Evolutionary conservation across 2,797 vertebrate species (phyloP).

Genomic region (Urosaurus nigricauda): DNA sequence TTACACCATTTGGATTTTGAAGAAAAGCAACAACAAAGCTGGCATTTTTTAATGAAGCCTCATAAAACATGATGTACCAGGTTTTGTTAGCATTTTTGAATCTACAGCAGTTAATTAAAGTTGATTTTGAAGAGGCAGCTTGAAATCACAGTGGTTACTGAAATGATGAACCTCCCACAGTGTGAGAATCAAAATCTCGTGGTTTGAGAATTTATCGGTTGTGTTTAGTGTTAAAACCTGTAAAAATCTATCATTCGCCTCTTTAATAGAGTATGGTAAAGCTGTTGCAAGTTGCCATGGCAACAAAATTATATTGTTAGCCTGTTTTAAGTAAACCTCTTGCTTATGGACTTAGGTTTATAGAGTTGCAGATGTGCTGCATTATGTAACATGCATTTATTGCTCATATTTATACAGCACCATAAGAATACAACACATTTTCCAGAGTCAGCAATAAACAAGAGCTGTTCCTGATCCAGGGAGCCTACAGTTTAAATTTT

Average conservation of each 20-base stretch:
- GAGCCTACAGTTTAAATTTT: not conserved
- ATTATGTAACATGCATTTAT: not conserved
- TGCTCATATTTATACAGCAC: not conserved
- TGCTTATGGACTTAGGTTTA: not conserved
- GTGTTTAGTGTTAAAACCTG: not conserved
- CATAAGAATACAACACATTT: not conserved
- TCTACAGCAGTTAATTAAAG: conserved; percentile 34
- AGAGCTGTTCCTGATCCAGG: not conserved
- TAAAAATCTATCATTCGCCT: conserved; percentile 19
- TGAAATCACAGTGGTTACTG: not conserved
- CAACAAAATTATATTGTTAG: conserved; percentile 64
- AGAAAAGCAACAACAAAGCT: conserved; percentile 46
- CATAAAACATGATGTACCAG: not conserved
- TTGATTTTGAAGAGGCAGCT: not conserved
- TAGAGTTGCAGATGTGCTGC: not conserved
- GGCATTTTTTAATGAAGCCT: conserved; percentile 55
- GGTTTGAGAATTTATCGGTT: conserved; percentile 38
- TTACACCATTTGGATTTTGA: conserved; percentile 32
- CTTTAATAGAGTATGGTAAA: conserved; percentile 49
- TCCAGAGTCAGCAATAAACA: not conserved
- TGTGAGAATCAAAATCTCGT: conserved; percentile 25
- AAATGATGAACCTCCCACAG: conserved; percentile 23
- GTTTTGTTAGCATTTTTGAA: conserved; percentile 8
- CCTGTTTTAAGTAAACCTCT: conserved; percentile 33
- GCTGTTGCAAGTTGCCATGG: conserved; percentile 57